Evolutionary conservation across 2,797 vertebrate genomes (phyloP).

Genomic region (Enteromius trimaculatus): DNA sequence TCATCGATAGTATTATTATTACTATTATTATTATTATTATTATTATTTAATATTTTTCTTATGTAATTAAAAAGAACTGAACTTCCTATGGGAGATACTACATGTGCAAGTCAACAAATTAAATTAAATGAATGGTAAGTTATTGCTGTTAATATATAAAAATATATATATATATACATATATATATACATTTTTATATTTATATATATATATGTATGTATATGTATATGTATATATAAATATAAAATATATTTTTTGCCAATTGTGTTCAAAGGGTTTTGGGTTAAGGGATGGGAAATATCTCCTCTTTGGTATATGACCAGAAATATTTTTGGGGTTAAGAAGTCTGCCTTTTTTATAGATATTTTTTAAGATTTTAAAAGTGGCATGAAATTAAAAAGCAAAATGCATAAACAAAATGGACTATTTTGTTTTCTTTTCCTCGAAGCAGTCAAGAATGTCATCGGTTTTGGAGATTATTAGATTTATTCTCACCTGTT

Average conservation of each 20-base stretch:
- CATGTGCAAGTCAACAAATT: slow-evolving; percentile 83
- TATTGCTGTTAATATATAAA: slow-evolving; percentile 80
- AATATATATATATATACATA: slow-evolving; percentile 21
- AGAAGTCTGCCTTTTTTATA: slow-evolving; percentile 84
- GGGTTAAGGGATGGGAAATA: slow-evolving; percentile 78
- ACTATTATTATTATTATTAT: slow-evolving; percentile 78
- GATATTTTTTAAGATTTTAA: slow-evolving; percentile 86
- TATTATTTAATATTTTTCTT: slow-evolving; percentile 97
- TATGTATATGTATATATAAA: neutral
- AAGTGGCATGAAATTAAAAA: slow-evolving; percentile 80
- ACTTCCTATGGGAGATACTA: slow-evolving; percentile 87
- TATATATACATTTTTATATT: too few species aligned
- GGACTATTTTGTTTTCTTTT: slow-evolving; percentile 83
- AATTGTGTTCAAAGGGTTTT: slow-evolving; percentile 82
- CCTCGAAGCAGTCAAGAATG: slow-evolving; percentile 73
- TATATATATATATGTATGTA: neutral
- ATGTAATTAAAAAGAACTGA: slow-evolving; percentile 80
- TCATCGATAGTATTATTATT: slow-evolving; percentile 83
- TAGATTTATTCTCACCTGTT: slow-evolving; percentile 70
- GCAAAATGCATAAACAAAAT: slow-evolving; percentile 80
- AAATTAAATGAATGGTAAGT: slow-evolving; percentile 87
- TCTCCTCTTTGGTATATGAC: slow-evolving; percentile 80
- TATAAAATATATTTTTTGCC: slow-evolving; percentile 75
- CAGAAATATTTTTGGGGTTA: slow-evolving; percentile 82
- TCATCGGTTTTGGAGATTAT: slow-evolving; percentile 75